Base-by-base conservation (phyloP, 2,113 vertebrate genomes). In the Platysteira castanea region DNA sequence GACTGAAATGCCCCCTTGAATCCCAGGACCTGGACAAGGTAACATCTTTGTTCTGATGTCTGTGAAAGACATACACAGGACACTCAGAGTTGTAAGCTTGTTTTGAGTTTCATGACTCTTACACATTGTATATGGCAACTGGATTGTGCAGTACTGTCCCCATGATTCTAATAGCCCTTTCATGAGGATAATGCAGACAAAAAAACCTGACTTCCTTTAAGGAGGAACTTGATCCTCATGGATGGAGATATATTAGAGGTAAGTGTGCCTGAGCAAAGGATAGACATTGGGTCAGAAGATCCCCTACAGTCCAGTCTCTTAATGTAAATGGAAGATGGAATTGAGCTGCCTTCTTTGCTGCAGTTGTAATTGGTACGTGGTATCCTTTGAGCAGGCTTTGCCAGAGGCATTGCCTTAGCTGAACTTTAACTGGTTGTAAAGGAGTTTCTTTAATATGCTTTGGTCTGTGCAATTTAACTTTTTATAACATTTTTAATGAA, bases 401-500 rank as follows among this genome's bases (percentile, higher is more conserved):
- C 39, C 24, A n/a, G 64, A 74, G 39, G 33, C 28, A 16, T 75
- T 81, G 46, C 52, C 76, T 81, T 60, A 70, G 23, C 56, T 67
- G 73, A 93, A 78, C 60, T 93, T 88, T n/a, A 65, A 23, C 35
- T 50, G 31, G 12, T n/a, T 92, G 35, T 52, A 78, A 77, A 84
- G 19, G 37, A 44, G 18, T 75, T 78, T 75, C 39, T 73, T 80
- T 61, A 85, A 83, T 83, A 50, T 84, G 44, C 33, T 83, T 70
- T 84, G 33, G 31, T 83, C 59, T 57, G 23, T 77, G 33, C 47
- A 77, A 41, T 95, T 93, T 89, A 67, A 59, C 30, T 74, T 83
- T 94, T 94, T 88, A 61, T 67, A 88, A 70, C 42, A 44, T 59
- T 88, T 90, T 82, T 77, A 92, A 90, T 90, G 59, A 96, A 85